Evolutionary conservation across 2,113 vertebrate species (phyloP), one percentile per base, ranked within the genome.

Genomic region (Telmatochromis sp.): DNA sequence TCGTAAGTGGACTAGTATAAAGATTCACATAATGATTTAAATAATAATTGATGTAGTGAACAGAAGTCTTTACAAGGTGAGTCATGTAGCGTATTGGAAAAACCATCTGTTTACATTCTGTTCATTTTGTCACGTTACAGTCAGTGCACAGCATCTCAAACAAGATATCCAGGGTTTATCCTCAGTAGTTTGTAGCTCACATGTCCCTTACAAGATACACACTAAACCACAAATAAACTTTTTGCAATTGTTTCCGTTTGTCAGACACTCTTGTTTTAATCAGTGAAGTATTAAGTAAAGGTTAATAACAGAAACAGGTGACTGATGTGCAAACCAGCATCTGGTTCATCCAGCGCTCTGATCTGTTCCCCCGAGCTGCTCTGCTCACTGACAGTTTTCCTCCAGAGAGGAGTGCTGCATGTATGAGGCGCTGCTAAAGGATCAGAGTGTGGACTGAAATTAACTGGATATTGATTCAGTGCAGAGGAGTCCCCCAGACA

Each of bases 401-500:
- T 94, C 90, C 65, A 53, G 68, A 89, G 93, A 92, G 78, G 26
- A 35, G 47, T 82, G 70, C 87, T 57, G 63, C 81, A 88, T 91
- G 93, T 90, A 83, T 89, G 89, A 92, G 92, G 75, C 10, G 82
- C 89, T 60, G 90, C 85, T 93, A 42, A 89, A 91, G 88, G 92
- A 93, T 92, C 89, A 87, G 85, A 92, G 92, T 87, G 88, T 93
- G 90, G 92, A 85, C 91, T 91, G 89, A 95, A 93, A 94, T 95
- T 94, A 95, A 96, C 93, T 95, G 92, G 89, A 91, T 94, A 96
- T 95, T 92, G 94, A 96, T 95, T 94, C 73, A 73, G 87, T 81
- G 81, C 91, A 92, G 87, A 92, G 90, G 57, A 82, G 89, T 90
- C 83, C 91, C 87, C 91, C 88, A 91, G 93, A 94, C 90, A 89